Percentiles rank a stretch among this genome's conserved stretches.
Conservation (phyloP, 1,140 invertebrate species). For the Drosophila takahashii region DNA sequence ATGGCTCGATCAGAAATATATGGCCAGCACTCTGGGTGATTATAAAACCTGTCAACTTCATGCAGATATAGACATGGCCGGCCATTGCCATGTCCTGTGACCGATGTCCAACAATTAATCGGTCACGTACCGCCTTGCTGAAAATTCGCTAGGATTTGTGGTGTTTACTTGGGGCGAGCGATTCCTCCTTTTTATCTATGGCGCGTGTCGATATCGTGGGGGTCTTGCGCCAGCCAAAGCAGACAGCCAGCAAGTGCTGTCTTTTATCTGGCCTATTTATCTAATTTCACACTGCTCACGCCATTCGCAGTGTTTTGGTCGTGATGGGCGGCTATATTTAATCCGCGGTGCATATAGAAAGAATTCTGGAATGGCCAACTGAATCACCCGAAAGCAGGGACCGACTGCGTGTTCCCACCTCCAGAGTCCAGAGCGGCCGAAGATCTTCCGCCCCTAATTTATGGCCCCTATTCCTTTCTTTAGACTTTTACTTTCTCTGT, state of each 20-base stretch:
- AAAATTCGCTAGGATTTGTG: not conserved
- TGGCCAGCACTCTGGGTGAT: constrained; percentile 15
- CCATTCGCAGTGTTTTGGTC: constrained; percentile 24
- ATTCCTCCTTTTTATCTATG: constrained; percentile 12
- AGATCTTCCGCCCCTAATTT: constrained; percentile 30
- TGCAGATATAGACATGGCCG: constrained; percentile 4
- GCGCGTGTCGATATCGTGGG: constrained; percentile 30
- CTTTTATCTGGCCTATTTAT: constrained; percentile 44
- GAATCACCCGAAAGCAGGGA: constrained; percentile 21
- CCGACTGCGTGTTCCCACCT: not conserved
- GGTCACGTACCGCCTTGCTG: constrained; percentile 24
- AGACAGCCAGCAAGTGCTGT: constrained; percentile 3
- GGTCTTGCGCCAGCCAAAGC: constrained; percentile 13
- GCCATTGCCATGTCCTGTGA: constrained; percentile 11
- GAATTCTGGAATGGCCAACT: constrained; percentile 17
- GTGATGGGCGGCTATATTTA: constrained; percentile 32
- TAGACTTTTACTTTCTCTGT: constrained; percentile 12
- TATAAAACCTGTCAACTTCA: constrained; percentile 21
- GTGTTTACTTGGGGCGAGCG: constrained; percentile 3
- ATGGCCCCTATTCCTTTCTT: constrained; percentile 18
- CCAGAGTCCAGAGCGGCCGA: not conserved
- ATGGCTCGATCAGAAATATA: constrained; percentile 20
- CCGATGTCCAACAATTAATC: constrained; percentile 12
- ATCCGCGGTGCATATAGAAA: not conserved
- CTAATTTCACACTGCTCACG: constrained; percentile 33